Conservation (phyloP, 2,113 vertebrate species). For the Rafetus swinhoei region DNA sequence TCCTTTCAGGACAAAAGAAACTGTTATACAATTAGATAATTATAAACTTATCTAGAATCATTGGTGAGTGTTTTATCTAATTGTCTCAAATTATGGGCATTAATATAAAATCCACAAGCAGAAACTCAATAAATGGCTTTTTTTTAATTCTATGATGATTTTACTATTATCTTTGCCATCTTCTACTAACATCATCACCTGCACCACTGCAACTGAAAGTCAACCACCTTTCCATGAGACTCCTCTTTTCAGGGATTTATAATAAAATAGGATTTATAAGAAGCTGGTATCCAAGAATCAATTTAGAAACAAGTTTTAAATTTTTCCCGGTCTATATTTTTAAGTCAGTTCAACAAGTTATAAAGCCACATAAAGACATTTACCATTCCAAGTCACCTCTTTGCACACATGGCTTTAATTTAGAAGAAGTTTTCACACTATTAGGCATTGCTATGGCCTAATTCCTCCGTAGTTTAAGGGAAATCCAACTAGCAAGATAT, state of each 20-base stretch:
- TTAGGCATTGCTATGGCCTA: constrained; percentile 43
- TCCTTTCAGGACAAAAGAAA: background rate
- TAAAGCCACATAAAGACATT: background rate
- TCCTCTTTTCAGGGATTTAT: background rate
- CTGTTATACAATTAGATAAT: background rate
- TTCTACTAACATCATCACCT: background rate
- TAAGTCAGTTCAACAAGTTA: background rate
- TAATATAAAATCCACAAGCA: background rate
- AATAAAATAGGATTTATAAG: background rate
- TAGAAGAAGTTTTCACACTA: constrained; percentile 47
- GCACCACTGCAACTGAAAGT: background rate
- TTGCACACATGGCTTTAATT: constrained; percentile 13
- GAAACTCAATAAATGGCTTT: background rate
- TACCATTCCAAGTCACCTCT: background rate
- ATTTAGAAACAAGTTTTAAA: background rate
- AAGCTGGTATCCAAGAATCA: background rate
- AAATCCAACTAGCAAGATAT: background rate
- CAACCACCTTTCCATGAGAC: background rate
- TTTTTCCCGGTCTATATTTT: background rate
- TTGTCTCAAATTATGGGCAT: background rate
- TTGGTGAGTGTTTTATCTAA: background rate
- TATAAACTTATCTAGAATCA: no score
- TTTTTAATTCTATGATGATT: background rate
- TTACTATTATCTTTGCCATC: background rate
- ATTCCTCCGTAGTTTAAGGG: constrained; percentile 29